Evolutionary conservation across 2,113 vertebrate species (phyloP).

Genomic region (Callospermophilus lateralis): DNA sequence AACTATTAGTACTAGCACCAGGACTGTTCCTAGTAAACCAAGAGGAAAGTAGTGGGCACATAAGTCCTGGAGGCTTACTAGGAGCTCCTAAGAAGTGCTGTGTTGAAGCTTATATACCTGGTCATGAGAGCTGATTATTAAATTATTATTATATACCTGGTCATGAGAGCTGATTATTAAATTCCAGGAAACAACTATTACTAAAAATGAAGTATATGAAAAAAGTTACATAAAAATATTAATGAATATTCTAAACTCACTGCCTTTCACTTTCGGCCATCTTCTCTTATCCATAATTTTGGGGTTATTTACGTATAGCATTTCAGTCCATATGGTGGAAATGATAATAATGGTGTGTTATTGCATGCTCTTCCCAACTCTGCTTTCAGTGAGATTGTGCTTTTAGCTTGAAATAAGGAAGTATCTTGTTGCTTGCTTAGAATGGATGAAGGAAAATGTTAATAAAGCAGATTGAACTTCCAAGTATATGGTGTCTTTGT

Average conservation of each 20-base stretch:
- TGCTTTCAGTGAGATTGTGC: not conserved
- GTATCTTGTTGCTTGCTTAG: not conserved
- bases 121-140: not conserved
- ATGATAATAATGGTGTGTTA: not conserved
- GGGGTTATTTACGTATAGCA: not conserved
- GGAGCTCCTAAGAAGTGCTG: not conserved
- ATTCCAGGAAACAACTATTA: not conserved
- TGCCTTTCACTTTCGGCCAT: not conserved
- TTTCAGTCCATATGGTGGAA: not conserved
- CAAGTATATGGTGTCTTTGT: not conserved
- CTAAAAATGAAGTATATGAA: not conserved
- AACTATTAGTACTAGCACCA: not conserved
- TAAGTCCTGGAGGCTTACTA: not conserved
- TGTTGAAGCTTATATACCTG: not conserved
- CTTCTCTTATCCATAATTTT: not conserved
- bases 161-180: not conserved
- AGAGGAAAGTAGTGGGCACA: not conserved
- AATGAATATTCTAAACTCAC: not conserved
- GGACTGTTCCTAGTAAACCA: not conserved
- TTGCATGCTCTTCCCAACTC: not conserved
- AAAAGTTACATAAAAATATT: not conserved
- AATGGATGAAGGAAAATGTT: not conserved
- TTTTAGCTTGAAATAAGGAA: not conserved
- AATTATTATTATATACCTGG: not conserved
- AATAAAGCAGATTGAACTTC: not conserved